Evolutionary conservation across 2,113 vertebrate genomes (phyloP), one percentile per base, ranked within the genome.

Genomic region (Carassius carassius): DNA sequence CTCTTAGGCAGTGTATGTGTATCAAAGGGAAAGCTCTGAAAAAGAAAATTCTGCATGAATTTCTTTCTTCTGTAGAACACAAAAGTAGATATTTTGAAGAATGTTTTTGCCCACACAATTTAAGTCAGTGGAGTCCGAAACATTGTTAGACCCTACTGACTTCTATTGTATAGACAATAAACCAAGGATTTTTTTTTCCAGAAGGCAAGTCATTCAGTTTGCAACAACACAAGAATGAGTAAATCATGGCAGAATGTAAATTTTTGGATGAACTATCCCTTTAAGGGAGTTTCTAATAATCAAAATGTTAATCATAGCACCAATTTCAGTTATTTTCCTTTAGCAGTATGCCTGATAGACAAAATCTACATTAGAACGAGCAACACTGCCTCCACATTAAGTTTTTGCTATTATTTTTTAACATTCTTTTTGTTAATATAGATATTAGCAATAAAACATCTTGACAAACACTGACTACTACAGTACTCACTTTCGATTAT

Each of bases 401-500:
- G 32, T 63, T 84, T 84, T 83, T 17, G 25, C 41, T 78, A 35
- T 72, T 86, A 84, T 67, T 89, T 76, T 86, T 58, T 84, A 69
- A 89, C 77, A 84, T 90, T 81, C 73, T 29, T 82, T 78, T 79
- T 10, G 90, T 81, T 85, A 84, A 89, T 84, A 89, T 72, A 82
- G 65, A 82, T 82, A 70, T n/a, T 25, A 82, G 49, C 65, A 54
- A 82, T 82, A 82, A 56, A 86, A 86, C 88, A 83, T 89, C 88
- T 87, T 86, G 83, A 93, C 87, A 92, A 84, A 91, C 88, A 93
- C 82, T 7, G 67, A 85, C 84, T 67, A 91, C 88, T 89, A 93
- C 89, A 85, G 87, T 89, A 92, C 91, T 93, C 72, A 91, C 86
- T 90, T 89, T 90, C 81, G 87, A 91, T 93, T 92, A 93, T 92